Evolutionary conservation across 2,113 vertebrate species (phyloP), one percentile per base, ranked within the genome.

Genomic region (Petroica traversi): DNA sequence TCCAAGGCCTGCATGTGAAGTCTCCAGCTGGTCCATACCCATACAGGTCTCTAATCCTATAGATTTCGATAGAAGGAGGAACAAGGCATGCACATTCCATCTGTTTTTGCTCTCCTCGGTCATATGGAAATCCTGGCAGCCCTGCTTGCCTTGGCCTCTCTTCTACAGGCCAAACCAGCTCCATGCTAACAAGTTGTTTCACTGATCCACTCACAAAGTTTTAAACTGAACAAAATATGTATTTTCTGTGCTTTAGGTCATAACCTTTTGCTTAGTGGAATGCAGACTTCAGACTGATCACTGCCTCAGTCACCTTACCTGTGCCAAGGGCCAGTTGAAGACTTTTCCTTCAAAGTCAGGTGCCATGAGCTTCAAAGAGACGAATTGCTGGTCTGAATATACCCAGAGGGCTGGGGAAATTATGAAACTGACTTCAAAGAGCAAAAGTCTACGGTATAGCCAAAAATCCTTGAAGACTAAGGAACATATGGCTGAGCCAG

Each of bases 11-110:
- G 3, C 0, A 0, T 34, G 14, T 75, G 61, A 82, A 72, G 25
- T 24, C 57, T 75, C 23, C 68, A 46, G 5, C 0, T 1, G 6
- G 19, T 18, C 5, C 45, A n/a, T 9, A 12, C 5, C 11, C 14
- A n/a, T 6, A 2, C 25, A 89, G 57, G 12, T 16, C n/a, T 72
- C 12, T n/a, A 68, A 75, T 19, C n/a, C 45, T 20, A 4, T 1
- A 19, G 24, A 11, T 61, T 45, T 18, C 28, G 19, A 36, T 1
- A 46, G 45, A 72, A 46, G 3, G 5, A 33, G 9, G 28, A 83
- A n/a, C 3, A 8, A 54, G 9, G 25, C 31, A 12, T 28, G 43
- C 26, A 26, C 25, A 38, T 59, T 49, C 29, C 28, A 2, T 33
- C 8, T 20, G 23, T 48, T 41, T 73, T 29, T 66, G 34, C 19